Percentiles rank a stretch among this genome's conserved stretches.
These are phyloP conservation scores for Rostratula benghalensis DNA, from an alignment of 2,113 vertebrate genomes.

Conservation along the genomic window DNA sequence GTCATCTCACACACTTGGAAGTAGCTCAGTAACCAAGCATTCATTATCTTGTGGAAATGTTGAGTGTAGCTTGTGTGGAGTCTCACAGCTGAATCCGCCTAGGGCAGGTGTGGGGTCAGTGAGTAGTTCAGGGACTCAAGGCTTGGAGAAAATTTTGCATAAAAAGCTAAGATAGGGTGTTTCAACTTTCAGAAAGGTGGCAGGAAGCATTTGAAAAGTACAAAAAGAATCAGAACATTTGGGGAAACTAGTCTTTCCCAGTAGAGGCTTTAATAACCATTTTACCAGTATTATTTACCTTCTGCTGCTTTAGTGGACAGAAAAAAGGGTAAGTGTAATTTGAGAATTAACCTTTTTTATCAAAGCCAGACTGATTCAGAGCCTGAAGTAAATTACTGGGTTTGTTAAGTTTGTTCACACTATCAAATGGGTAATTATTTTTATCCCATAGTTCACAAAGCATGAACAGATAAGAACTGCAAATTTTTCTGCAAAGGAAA, in stretches of 20 bases:
- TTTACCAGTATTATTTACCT: not conserved
- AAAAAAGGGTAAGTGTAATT: not conserved
- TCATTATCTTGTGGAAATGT: not conserved
- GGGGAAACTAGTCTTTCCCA: not conserved
- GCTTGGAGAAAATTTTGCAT: not conserved
- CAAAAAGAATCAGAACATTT: not conserved
- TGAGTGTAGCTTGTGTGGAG: not conserved
- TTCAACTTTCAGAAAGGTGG: not conserved
- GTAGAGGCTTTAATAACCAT: not conserved
- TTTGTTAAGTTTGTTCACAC: not conserved
- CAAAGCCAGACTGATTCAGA: not conserved
- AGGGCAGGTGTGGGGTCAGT: not conserved
- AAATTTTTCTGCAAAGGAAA: not conserved
- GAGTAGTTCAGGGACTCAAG: not conserved
- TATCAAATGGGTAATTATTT: not conserved
- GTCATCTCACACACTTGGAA: not conserved
- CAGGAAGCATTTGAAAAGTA: not conserved
- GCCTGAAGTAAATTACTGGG: not conserved
- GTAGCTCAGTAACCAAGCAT: not conserved
- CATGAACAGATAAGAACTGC: not conserved
- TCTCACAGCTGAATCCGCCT: not conserved
- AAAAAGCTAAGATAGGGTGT: not conserved
- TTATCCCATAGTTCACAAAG: not conserved
- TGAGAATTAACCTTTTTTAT: not conserved
- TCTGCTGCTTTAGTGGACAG: not conserved